Base-by-base conservation (phyloP, 2,797 vertebrate species). In the Limnodromus scolopaceus region DNA sequence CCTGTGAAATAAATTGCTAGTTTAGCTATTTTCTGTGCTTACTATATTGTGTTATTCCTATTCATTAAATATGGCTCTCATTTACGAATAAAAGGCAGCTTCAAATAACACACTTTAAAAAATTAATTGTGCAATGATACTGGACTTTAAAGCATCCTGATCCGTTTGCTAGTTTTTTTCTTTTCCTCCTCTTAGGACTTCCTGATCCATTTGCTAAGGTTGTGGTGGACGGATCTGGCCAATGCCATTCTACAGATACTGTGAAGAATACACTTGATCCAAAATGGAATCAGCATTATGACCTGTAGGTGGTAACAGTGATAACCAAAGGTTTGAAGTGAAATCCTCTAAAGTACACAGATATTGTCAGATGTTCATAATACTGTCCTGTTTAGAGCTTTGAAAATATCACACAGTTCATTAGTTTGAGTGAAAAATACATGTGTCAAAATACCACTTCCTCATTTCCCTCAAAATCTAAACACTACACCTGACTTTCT, bases 271-370 rank as follows among this genome's bases (percentile, higher is more conserved):
- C 99, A 23, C 99, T 99, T 49, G 99, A 99, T 98, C 99, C 99
- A 95, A 99, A 99, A 97, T 99, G 99, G 99, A 99, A 99, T 98
- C 99, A 99, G 96, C 99, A 99, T 98, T 99, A 99, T 96, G 99
- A 99, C 98, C 98, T 99, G 99, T 99, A 98, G 99, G 99, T 98
- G 94, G 97, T 97, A 97, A 95, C 85, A 80, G 91, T 94, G 94
- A 95, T 95, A 96, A 96, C 80, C 84, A 90, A 95, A 94, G 84
- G 96, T 97, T 98, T 97, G 95, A 92, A 92, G 78, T 96, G 82
- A 96, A 72, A 88, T 94, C 87, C 81, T 97, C 92, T 88, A 36
- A 96, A 92, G 85, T 94, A 93, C 72, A 79, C 55, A 89, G 81
- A 86, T 60, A 60, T 60, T 92, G 53, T 74, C 72, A 79, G 71